Evolutionary conservation across 2,888 invertebrate species (phyloP).

Genomic region (Cataglyphis albicans): DNA sequence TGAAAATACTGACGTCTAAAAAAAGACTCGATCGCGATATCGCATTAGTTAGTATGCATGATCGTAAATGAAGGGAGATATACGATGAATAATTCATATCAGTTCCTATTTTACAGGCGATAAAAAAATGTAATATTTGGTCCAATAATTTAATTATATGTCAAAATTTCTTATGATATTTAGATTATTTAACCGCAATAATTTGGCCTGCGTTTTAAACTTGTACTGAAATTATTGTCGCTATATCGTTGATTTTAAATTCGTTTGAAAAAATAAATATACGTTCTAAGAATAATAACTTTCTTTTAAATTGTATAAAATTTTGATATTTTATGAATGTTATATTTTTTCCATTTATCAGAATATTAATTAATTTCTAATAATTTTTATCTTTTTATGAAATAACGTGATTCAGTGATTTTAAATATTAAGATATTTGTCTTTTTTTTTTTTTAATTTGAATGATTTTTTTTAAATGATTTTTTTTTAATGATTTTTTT

Average conservation of each 20-base stretch:
- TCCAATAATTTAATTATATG: slow-evolving; percentile 11
- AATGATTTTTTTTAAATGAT: too few species aligned
- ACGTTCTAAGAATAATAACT: neutral
- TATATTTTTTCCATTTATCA: neutral
- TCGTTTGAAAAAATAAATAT: neutral
- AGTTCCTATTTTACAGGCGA: neutral
- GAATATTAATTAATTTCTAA: neutral
- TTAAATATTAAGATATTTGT: neutral
- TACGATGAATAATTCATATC: slow-evolving; percentile 29
- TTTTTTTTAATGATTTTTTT: too few species aligned
- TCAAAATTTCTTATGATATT: slow-evolving; percentile 7
- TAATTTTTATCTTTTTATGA: neutral
- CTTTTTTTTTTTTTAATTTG: neutral
- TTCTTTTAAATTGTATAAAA: neutral
- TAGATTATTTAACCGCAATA: neutral
- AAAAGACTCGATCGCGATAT: slow-evolving; percentile 11
- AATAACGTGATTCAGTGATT: neutral
- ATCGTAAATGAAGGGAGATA: neutral
- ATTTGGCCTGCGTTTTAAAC: neutral
- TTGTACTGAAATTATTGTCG: neutral
- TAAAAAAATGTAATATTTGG: slow-evolving; percentile 8
- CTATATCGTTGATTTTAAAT: neutral
- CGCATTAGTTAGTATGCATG: slow-evolving; percentile 13
- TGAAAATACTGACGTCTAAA: neutral
- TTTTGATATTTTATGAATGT: neutral